These are phyloP conservation scores for Sylvia borin DNA, from an alignment of 2,797 vertebrate species.

Conservation along the genomic window DNA sequence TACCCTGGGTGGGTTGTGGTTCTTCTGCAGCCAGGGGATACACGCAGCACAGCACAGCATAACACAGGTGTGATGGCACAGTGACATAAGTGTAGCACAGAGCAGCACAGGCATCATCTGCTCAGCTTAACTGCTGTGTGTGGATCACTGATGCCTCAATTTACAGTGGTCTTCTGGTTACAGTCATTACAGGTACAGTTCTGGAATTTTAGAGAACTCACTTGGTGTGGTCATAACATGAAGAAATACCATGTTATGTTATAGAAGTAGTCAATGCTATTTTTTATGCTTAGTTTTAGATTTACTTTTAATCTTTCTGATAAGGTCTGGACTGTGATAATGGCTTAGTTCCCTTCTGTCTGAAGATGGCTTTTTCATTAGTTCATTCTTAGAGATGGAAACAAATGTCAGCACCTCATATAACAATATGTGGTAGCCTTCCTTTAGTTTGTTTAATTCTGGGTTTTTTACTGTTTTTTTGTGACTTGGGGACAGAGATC, in stretches of 20 bases:
- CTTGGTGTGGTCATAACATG: not conserved
- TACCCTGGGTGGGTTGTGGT: not conserved
- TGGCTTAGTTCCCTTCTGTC: not conserved
- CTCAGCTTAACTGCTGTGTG: not conserved
- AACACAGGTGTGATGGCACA: too few species aligned
- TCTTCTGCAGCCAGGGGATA: not conserved
- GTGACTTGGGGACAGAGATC: not conserved
- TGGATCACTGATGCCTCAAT: not conserved
- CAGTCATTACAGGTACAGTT: not conserved
- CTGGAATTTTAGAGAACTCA: not conserved
- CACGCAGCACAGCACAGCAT: not conserved
- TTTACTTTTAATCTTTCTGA: not conserved
- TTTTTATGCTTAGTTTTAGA: not conserved
- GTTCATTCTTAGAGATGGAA: not conserved
- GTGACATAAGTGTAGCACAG: rapidly evolving
- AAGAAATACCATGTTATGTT: not conserved
- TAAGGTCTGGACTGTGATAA: not conserved
- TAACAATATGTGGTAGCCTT: not conserved
- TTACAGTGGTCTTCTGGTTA: not conserved
- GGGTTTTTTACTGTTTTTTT: not conserved
- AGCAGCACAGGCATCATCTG: not conserved
- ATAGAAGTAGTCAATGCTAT: not conserved
- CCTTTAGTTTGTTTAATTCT: not conserved
- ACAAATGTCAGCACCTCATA: not conserved
- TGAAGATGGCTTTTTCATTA: not conserved